Evolutionary conservation across 2,113 vertebrate genomes (phyloP).

Genomic region (Crotalus horridus): DNA sequence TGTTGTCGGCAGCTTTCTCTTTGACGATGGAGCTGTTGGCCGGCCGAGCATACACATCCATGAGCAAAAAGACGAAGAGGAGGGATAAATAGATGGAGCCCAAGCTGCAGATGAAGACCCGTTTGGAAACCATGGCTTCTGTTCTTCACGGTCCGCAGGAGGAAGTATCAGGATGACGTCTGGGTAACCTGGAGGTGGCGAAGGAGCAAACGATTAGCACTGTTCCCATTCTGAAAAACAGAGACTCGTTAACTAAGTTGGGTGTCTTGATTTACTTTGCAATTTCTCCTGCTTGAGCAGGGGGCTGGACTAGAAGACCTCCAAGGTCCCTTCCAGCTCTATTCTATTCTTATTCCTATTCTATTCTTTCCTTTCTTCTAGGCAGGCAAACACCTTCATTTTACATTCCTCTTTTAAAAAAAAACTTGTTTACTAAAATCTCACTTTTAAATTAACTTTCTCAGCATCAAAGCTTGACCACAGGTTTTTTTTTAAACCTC

Average conservation of each 20-base stretch:
- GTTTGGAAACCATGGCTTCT: conserved; percentile 67
- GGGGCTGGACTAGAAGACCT: too few species aligned
- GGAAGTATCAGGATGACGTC: fast-evolving
- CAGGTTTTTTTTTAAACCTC: too few species aligned
- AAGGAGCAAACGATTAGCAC: fast-evolving
- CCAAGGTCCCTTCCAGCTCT: too few species aligned
- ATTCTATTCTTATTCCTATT: too few species aligned
- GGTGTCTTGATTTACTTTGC: too few species aligned
- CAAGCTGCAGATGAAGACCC: conserved; percentile 58
- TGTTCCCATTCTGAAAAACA: background rate
- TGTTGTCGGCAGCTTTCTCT: conserved; percentile 67
- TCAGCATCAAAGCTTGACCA: background rate
- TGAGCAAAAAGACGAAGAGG: conserved; percentile 64
- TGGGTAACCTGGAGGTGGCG: background rate
- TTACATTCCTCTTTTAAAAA: background rate
- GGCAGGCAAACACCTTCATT: background rate
- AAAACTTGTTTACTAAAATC: background rate
- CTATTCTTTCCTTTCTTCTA: too few species aligned
- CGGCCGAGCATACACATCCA: conserved; percentile 77
- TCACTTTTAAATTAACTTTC: background rate
- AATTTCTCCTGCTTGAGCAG: too few species aligned
- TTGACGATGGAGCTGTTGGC: conserved; percentile 83
- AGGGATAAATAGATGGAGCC: conserved; percentile 69
- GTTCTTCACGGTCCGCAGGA: background rate
- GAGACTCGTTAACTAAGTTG: too few species aligned